Evolutionary conservation across 2,797 vertebrate genomes (phyloP).

Genomic region (Alosa sapidissima): DNA sequence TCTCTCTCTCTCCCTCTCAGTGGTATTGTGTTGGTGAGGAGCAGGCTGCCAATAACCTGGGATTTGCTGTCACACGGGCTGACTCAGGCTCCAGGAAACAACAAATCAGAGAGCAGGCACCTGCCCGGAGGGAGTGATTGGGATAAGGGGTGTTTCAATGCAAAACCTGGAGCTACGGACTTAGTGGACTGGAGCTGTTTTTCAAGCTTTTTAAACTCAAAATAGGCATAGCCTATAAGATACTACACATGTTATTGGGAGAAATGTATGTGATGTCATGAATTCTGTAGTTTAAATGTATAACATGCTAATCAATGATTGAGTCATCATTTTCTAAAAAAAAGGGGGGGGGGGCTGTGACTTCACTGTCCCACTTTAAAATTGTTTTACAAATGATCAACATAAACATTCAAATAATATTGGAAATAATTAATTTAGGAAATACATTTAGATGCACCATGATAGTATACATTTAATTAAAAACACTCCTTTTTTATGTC

Average conservation of each 20-base stretch:
- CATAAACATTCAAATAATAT: too few relatives aligned
- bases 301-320: background rate
- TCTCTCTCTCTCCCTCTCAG: slow-evolving; percentile 22
- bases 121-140: slow-evolving; percentile 71
- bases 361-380: background rate
- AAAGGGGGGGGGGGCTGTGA: background rate
- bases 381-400: background rate
- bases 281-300: background rate
- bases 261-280: slow-evolving; percentile 36
- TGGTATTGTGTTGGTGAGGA: slow-evolving; percentile 39
- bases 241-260: background rate
- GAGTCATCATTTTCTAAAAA: background rate
- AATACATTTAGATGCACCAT: background rate
- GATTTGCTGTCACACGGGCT: slow-evolving; percentile 62
- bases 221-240: background rate
- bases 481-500: too few relatives aligned
- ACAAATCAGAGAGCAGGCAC: slow-evolving; percentile 72
- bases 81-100: slow-evolving; percentile 71
- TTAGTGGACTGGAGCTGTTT: slow-evolving; percentile 48
- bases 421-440: too few relatives aligned
- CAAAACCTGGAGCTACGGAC: slow-evolving; percentile 55
- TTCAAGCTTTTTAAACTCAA: background rate
- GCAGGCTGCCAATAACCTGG: slow-evolving; percentile 48
- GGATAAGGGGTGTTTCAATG: slow-evolving; percentile 35
- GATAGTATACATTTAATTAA: too few relatives aligned